Conservation (phyloP, 2,113 vertebrate genomes). For the Corapipo altera region DNA sequence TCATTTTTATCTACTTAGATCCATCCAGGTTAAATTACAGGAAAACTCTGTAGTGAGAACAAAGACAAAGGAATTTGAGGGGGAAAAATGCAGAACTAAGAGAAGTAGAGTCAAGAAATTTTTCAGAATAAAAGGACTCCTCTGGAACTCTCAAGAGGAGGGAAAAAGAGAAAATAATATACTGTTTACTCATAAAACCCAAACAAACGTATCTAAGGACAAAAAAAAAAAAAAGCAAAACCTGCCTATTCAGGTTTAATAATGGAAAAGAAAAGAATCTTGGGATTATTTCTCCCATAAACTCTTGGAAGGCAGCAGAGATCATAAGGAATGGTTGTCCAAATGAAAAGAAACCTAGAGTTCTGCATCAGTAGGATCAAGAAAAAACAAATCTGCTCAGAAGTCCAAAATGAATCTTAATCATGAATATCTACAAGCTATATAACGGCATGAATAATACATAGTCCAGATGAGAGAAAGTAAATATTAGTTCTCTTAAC, state of each 20-base stretch:
- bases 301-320: neutral
- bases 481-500: slow-evolving; percentile 28
- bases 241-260: neutral
- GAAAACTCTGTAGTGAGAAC: neutral
- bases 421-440: neutral
- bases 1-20: neutral
- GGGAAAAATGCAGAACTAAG: neutral
- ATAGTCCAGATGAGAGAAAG: slow-evolving; percentile 25
- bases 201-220: rapidly evolving
- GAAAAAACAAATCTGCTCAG: neutral
- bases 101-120: neutral
- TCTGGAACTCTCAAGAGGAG: neutral
- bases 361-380: neutral
- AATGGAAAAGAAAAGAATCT: neutral
- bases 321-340: neutral
- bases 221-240: neutral
- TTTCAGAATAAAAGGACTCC: neutral
- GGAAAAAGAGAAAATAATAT: neutral
- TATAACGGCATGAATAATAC: neutral
- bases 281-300: neutral
- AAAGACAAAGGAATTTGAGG: neutral
- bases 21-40: neutral
- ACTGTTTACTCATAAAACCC: neutral
- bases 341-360: neutral
- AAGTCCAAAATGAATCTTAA: neutral